Percentiles rank a stretch among this genome's conserved stretches.
phyloP scores from a whole-genome alignment of 2,113 vertebrate genomes.

The Crotalus helleri region DNA sequence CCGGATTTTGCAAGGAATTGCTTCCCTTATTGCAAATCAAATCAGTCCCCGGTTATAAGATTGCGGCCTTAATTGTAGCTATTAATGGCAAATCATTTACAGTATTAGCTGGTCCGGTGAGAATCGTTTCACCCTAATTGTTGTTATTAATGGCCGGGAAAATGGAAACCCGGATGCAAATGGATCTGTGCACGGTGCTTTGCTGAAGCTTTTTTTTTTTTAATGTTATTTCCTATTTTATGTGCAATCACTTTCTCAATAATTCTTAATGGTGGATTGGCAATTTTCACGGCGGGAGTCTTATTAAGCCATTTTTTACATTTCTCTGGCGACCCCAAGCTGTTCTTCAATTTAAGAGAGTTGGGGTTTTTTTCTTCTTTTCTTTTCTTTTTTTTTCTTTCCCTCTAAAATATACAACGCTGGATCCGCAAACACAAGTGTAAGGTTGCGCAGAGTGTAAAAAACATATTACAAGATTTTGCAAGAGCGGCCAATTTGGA shows the following conservation, averaged over 20 bases:
- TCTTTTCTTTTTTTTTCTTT: not conserved
- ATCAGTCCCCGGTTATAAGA: not conserved
- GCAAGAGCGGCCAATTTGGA: not conserved
- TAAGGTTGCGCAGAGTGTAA: not conserved
- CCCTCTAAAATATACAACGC: not conserved
- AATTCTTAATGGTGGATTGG: not conserved
- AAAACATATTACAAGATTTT: not conserved
- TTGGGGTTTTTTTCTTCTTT: not conserved
- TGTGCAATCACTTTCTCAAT: not conserved
- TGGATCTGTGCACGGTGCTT: not conserved
- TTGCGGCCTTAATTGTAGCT: not conserved
- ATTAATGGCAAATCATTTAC: not conserved
- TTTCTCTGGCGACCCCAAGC: not conserved
- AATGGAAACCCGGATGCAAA: no score
- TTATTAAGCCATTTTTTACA: not conserved
- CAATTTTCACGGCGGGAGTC: not conserved
- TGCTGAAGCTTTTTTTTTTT: not conserved
- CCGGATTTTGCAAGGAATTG: not conserved
- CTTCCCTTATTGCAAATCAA: not conserved
- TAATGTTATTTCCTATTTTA: not conserved
- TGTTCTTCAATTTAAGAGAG: not conserved
- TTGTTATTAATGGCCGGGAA: not conserved
- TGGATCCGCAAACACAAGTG: fast-evolving
- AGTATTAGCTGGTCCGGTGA: not conserved
- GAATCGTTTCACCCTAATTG: not conserved